A percentile compares a stretch with the other conserved stretches of the same genome.
Evolutionary conservation across 2,888 invertebrate genomes (phyloP).

Genomic region (Dromius quadrimaculatus): DNA sequence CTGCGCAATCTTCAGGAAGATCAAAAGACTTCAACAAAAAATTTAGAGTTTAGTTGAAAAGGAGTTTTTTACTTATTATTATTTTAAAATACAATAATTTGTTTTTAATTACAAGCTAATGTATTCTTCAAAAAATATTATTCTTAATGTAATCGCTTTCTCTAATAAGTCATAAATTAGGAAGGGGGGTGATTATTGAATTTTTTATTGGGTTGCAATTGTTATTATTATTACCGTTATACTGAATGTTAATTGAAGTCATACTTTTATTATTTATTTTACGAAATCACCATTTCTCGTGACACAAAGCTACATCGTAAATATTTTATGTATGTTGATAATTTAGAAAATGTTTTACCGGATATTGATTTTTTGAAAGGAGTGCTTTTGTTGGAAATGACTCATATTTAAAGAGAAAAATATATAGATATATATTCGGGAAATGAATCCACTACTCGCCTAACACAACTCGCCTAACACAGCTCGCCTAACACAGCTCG

Average conservation of each 20-base stretch:
- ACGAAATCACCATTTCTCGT: slow-evolving; percentile 37
- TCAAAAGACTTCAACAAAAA: not conserved
- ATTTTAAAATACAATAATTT: too few relatives aligned
- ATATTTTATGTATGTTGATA: slow-evolving; percentile 33
- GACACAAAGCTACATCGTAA: slow-evolving; percentile 9
- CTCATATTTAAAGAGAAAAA: too few relatives aligned
- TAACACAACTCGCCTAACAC: too few relatives aligned
- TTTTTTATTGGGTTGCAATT: slow-evolving; percentile 23
- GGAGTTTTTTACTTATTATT: too few relatives aligned
- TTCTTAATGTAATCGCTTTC: too few relatives aligned
- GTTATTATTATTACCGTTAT: slow-evolving; percentile 35
- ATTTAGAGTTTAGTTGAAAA: too few relatives aligned
- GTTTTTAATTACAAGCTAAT: too few relatives aligned
- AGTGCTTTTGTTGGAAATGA: not conserved
- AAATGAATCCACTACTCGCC: too few relatives aligned
- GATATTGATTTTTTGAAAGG: not conserved
- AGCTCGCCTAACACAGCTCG: too few relatives aligned
- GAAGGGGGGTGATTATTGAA: slow-evolving; percentile 42
- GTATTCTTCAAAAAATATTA: too few relatives aligned
- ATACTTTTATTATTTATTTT: slow-evolving; percentile 41
- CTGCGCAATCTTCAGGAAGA: not conserved
- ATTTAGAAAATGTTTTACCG: slow-evolving; percentile 33
- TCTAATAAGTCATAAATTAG: too few relatives aligned
- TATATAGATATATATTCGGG: too few relatives aligned
- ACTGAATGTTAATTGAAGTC: slow-evolving; percentile 26